Evolutionary conservation across 2,113 vertebrate species (phyloP).

Genomic region (Podarcis cretensis): DNA sequence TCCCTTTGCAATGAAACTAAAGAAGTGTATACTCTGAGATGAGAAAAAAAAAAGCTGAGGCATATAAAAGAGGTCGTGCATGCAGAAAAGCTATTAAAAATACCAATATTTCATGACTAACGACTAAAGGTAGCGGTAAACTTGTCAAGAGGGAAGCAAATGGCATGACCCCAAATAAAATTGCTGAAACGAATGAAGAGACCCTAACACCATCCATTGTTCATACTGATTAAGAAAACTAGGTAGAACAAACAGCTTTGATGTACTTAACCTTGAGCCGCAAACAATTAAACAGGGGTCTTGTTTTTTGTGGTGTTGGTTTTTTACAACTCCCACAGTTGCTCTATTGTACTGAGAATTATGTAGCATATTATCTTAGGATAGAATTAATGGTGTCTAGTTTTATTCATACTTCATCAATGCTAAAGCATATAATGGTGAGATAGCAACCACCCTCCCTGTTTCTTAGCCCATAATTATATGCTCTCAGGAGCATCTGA

Average conservation of each 20-base stretch:
- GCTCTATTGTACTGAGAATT: background rate
- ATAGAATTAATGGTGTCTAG: background rate
- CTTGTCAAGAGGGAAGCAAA: constrained; percentile 4
- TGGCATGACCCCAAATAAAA: constrained; percentile 12
- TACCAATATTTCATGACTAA: constrained; percentile 27
- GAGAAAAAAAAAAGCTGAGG: background rate
- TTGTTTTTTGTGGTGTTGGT: background rate
- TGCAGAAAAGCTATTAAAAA: constrained; percentile 7
- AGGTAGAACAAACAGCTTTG: constrained; percentile 8
- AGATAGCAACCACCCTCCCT: background rate
- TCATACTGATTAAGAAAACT: constrained; percentile 7
- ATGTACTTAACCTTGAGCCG: constrained; percentile 1
- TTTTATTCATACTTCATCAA: background rate
- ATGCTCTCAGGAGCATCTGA: background rate
- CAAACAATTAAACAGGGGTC: constrained; percentile 5
- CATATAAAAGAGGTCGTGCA: background rate
- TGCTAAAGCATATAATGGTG: background rate
- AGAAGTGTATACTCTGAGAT: background rate
- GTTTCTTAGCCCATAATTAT: background rate
- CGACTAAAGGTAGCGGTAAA: constrained; percentile 19
- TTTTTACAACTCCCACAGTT: background rate
- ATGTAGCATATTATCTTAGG: background rate
- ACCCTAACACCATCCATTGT: background rate
- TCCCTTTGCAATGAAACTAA: constrained; percentile 28
- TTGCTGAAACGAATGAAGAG: constrained; percentile 14